These are phyloP conservation scores for Drosophila orena DNA, from an alignment of 1,140 invertebrate genomes.

Conservation along the genomic window DNA sequence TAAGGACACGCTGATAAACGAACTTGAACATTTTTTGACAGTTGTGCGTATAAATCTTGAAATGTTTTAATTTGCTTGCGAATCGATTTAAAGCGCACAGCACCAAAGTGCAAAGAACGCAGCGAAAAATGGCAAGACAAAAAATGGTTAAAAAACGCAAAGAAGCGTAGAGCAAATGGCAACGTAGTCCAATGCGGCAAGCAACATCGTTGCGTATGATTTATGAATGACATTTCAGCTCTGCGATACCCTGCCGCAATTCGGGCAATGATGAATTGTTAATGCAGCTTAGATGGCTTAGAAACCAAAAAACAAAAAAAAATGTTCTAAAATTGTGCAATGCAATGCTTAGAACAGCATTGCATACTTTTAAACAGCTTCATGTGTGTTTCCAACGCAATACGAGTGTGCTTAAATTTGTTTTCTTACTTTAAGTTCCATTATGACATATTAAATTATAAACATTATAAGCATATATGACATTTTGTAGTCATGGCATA, in stretches of 20 bases:
- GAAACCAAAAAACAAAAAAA: too few species aligned
- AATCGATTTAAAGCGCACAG: conserved; percentile 77
- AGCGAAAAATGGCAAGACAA: conserved; percentile 22
- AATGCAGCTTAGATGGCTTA: neutral
- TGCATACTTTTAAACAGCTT: neutral
- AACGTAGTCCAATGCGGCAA: conserved; percentile 57
- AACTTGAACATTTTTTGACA: conserved; percentile 80
- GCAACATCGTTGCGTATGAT: conserved; percentile 79
- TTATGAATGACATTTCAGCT: conserved; percentile 82
- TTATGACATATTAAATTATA: too few species aligned
- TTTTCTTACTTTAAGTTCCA: too few species aligned
- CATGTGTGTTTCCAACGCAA: too few species aligned
- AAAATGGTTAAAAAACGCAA: conserved; percentile 30
- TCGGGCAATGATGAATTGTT: neutral
- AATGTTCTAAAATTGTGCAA: too few species aligned
- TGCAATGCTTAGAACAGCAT: too few species aligned
- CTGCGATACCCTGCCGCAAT: conserved; percentile 21
- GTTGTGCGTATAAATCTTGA: conserved; percentile 84
- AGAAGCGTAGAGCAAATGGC: conserved; percentile 52
- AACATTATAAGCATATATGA: too few species aligned
- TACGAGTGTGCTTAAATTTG: too few species aligned
- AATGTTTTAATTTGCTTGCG: conserved; percentile 84
- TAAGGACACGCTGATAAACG: conserved; percentile 61
- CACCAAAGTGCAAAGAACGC: conserved; percentile 20
- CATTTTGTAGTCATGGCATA: too few species aligned